Evolutionary conservation across 2,888 invertebrate genomes (phyloP).

Genomic region (Tenthredo scrophulariae): DNA sequence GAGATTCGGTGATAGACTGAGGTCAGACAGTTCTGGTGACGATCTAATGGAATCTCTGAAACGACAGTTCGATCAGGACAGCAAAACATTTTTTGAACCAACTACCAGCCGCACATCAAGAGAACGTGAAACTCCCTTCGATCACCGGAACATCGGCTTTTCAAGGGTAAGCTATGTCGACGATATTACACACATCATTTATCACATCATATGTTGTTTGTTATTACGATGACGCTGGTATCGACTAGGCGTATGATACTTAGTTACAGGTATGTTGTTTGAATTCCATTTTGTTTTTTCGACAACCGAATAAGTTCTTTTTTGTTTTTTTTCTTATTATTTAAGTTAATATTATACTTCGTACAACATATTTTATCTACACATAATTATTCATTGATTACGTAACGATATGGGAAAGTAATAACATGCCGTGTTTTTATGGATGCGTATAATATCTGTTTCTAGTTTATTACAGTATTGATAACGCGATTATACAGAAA

Average conservation of each 20-base stretch:
- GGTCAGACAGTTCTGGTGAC: constrained; percentile 68
- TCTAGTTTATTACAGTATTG: background rate
- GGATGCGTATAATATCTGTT: background rate
- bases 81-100: constrained; percentile 70
- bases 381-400: background rate
- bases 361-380: background rate
- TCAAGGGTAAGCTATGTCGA: constrained; percentile 65
- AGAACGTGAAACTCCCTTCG: constrained; percentile 65
- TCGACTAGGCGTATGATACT: background rate
- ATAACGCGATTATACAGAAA: background rate
- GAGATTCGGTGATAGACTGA: constrained; percentile 71
- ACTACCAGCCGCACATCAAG: constrained; percentile 7
- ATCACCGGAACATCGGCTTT: constrained; percentile 68
- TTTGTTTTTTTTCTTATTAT: background rate
- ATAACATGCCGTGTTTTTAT: background rate
- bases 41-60: constrained; percentile 73
- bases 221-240: background rate
- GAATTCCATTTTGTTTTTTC: background rate
- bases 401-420: background rate
- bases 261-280: background rate
- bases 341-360: background rate
- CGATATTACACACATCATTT: background rate
- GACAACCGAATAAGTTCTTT: background rate
- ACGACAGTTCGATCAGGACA: constrained; percentile 72
- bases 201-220: background rate